These are phyloP conservation scores for Caenorhabditis macrosperma DNA, from an alignment of 2,888 invertebrate species.

Conservation along the genomic window DNA sequence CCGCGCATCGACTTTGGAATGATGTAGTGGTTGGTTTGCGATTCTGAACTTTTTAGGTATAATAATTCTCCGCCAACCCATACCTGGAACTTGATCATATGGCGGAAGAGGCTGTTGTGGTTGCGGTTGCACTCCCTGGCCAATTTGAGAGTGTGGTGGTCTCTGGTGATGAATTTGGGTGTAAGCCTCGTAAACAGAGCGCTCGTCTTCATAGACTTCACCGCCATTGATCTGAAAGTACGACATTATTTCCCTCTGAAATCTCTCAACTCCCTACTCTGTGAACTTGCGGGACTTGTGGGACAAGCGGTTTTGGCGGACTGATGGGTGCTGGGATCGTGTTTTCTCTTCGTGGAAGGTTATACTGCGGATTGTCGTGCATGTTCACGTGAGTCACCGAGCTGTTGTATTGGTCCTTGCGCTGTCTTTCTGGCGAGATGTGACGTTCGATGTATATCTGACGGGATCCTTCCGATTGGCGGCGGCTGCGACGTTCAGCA, in stretches of 20 bases:
- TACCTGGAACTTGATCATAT: constrained; percentile 48
- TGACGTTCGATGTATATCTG: constrained; percentile 52
- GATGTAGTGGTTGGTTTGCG: constrained; percentile 52
- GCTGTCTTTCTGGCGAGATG: constrained; percentile 56
- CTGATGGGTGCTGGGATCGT: constrained; percentile 15
- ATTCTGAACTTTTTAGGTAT: constrained; percentile 47
- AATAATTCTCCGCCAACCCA: background rate
- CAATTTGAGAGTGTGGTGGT: constrained; percentile 25
- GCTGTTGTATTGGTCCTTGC: constrained; percentile 21
- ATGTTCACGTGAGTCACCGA: constrained; percentile 39
- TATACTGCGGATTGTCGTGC: constrained; percentile 50
- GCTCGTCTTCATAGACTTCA: constrained; percentile 51
- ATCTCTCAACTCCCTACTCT: too few species aligned
- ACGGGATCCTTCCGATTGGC: constrained; percentile 53
- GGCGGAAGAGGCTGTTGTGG: constrained; percentile 17
- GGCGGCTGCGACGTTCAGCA: constrained; percentile 31
- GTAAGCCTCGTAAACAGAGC: constrained; percentile 44
- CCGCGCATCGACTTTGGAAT: constrained; percentile 58
- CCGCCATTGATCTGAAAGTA: constrained; percentile 50
- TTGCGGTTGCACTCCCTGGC: constrained; percentile 37
- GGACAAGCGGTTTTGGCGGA: constrained; percentile 18
- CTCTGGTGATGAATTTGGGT: constrained; percentile 54
- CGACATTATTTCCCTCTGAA: background rate
- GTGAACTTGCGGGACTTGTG: constrained; percentile 36
- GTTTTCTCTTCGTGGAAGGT: constrained; percentile 25